Percentiles rank a stretch among this genome's conserved stretches.
phyloP scores from a whole-genome alignment of 2,113 vertebrate species.

The Datnioides undecimradiatus region DNA sequence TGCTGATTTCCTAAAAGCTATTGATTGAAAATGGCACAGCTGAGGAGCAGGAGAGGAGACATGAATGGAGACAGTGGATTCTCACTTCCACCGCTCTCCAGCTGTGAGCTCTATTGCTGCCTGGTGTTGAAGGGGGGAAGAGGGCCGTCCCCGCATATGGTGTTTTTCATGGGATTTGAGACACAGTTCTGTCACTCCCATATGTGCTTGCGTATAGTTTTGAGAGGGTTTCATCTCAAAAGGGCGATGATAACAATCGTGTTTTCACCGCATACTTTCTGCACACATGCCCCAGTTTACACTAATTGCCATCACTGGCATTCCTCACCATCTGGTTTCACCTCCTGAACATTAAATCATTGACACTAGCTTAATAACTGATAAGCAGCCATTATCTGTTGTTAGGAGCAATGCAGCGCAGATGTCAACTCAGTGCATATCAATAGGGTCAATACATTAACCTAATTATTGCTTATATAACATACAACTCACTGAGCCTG shows the following conservation, averaged over 20 bases:
- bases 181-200: constrained; percentile 47
- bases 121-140: constrained; percentile 46
- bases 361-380: constrained; percentile 50
- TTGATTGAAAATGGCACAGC: constrained; percentile 78
- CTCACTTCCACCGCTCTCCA: constrained; percentile 71
- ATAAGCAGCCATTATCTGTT: constrained; percentile 51
- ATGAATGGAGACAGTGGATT: constrained; percentile 69
- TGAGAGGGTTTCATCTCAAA: constrained; percentile 52
- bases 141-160: constrained; percentile 41
- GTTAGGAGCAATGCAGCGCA: constrained; percentile 21
- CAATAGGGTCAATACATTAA: constrained; percentile 61
- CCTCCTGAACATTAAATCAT: constrained; percentile 39
- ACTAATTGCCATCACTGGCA: constrained; percentile 59
- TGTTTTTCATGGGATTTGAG: constrained; percentile 46
- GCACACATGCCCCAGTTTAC: constrained; percentile 47
- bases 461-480: constrained; percentile 60
- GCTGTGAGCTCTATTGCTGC: constrained; percentile 72
- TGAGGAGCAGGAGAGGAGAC: constrained; percentile 69
- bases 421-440: constrained; percentile 62
- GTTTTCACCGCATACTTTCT: constrained; percentile 25
- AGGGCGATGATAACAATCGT: constrained; percentile 27
- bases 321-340: constrained; percentile 68
- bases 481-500: constrained; percentile 26
- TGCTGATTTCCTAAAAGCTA: constrained; percentile 75
- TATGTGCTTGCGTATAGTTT: constrained; percentile 24